phyloP scores from a whole-genome alignment of 2,888 invertebrate species.

The Patella depressa region DNA sequence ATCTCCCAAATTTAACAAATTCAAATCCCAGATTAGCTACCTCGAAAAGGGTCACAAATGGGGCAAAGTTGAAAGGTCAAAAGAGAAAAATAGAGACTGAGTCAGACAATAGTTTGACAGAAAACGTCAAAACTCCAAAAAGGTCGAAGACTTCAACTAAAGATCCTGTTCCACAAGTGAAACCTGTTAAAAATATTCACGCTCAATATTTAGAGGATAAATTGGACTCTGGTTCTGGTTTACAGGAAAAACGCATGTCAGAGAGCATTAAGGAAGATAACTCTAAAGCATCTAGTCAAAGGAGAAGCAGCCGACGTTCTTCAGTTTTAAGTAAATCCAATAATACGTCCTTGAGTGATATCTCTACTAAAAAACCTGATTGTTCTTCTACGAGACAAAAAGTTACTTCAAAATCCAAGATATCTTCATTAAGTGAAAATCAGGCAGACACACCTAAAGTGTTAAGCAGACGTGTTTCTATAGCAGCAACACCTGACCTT shows the following conservation, averaged over 20 bases:
- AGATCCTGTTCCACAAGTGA: background rate
- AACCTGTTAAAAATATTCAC: background rate
- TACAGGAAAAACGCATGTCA: no score
- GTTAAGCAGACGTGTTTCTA: constrained; percentile 1
- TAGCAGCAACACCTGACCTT: constrained; percentile 2
- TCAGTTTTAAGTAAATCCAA: background rate
- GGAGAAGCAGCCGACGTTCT: background rate
- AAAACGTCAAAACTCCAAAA: background rate
- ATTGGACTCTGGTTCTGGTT: no score
- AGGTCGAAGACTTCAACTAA: background rate
- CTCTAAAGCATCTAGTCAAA: background rate
- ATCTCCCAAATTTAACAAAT: background rate
- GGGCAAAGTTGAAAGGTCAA: background rate
- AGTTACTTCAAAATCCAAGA: no score
- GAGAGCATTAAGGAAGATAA: background rate
- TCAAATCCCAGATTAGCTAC: background rate
- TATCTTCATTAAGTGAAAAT: no score
- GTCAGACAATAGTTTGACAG: background rate
- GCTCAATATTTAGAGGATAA: background rate
- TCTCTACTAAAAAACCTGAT: no score
- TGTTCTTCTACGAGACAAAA: no score
- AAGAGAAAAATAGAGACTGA: background rate
- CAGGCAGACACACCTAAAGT: no score
- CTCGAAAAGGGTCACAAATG: background rate
- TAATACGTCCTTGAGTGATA: no score